Evolutionary conservation across 2,797 vertebrate species (phyloP).

Genomic region (Morus bassanus): DNA sequence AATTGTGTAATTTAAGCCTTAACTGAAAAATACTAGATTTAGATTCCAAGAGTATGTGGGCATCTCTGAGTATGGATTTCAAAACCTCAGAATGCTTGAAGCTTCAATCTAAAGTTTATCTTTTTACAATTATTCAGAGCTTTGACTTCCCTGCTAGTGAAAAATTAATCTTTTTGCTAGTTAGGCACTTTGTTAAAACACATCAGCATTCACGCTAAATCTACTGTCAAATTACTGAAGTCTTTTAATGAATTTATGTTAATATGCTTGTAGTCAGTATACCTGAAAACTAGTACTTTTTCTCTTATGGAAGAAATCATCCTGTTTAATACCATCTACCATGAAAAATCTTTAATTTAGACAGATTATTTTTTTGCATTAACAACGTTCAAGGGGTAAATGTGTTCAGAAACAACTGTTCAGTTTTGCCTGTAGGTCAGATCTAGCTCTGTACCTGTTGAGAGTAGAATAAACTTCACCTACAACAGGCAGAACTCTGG

Average conservation of each 20-base stretch:
- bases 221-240: not conserved
- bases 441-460: not conserved
- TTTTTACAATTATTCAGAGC: not conserved
- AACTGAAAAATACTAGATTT: not conserved
- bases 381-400: not conserved
- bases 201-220: not conserved
- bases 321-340: not conserved
- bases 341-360: not conserved
- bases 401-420: not conserved
- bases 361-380: not conserved
- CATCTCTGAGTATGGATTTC: not conserved
- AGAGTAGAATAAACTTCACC: not conserved
- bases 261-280: not conserved
- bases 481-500: not conserved
- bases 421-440: not conserved
- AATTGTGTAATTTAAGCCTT: not conserved
- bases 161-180: not conserved
- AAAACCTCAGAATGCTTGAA: not conserved
- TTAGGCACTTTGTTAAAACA: not conserved
- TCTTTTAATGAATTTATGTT: not conserved
- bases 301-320: not conserved
- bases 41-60: not conserved
- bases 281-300: not conserved
- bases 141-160: not conserved
- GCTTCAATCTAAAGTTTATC: not conserved